phyloP scores from a whole-genome alignment of 2,797 vertebrate genomes.

The Pangasius macronema region DNA sequence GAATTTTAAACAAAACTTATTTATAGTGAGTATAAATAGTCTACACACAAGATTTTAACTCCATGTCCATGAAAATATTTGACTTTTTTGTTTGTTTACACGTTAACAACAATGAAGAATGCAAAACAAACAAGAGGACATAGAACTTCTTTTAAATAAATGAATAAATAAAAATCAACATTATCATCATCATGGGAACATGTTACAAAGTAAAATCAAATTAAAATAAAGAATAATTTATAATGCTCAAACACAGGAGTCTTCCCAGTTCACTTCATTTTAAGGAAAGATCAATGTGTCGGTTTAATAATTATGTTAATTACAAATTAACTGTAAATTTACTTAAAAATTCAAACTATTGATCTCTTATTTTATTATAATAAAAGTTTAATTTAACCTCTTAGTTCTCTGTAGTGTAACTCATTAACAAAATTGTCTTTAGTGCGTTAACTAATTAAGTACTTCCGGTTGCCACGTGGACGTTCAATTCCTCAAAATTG shows the following conservation, averaged over 20 bases:
- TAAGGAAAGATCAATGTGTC: too few relatives aligned
- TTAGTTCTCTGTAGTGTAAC: background rate
- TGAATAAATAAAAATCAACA: too few relatives aligned
- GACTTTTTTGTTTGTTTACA: background rate
- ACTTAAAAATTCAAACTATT: background rate
- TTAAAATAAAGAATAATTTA: background rate
- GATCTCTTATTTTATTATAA: background rate
- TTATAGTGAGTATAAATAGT: too few relatives aligned
- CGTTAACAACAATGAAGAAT: background rate
- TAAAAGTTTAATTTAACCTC: background rate
- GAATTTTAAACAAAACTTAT: too few relatives aligned
- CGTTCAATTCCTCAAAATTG: background rate
- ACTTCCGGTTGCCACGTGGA: slow-evolving; percentile 23
- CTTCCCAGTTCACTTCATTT: background rate
- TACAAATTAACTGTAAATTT: background rate
- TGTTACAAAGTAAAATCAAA: background rate
- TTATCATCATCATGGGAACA: background rate
- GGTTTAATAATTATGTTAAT: background rate
- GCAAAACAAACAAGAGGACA: background rate
- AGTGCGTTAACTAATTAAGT: background rate
- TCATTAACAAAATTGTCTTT: too few relatives aligned
- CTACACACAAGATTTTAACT: background rate
- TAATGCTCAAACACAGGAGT: background rate
- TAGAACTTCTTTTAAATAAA: background rate
- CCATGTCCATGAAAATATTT: background rate